A percentile compares a stretch with the other conserved stretches of the same genome.
phyloP scores from a whole-genome alignment of 1,140 invertebrate species.

The Nomia melanderi region DNA sequence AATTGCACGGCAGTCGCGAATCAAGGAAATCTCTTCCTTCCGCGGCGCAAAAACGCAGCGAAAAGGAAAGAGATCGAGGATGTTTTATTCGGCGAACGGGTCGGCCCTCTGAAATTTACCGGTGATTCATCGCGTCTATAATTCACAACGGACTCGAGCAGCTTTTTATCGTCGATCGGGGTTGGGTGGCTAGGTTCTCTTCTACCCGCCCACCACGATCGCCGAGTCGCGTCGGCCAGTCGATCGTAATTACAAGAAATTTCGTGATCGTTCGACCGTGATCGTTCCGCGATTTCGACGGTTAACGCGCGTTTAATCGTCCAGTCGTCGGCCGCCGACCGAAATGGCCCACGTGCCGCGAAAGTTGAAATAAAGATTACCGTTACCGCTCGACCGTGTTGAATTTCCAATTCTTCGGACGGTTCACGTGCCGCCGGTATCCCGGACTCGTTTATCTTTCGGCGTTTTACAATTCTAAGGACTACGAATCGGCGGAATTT shows the following conservation, averaged over 20 bases:
- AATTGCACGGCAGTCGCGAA: conserved; percentile 6
- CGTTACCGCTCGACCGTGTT: background rate
- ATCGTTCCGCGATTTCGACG: conserved; percentile 1
- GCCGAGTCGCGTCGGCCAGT: background rate
- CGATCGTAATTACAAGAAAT: background rate
- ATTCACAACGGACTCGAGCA: conserved; percentile 9
- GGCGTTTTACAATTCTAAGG: too few relatives aligned
- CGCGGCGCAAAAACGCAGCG: background rate
- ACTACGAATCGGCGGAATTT: too few relatives aligned
- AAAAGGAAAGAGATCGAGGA: conserved; percentile 3
- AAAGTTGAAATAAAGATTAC: conserved; percentile 6
- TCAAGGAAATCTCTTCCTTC: conserved; percentile 19
- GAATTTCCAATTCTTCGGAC: background rate
- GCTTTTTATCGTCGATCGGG: conserved; percentile 21
- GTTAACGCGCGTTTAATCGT: background rate
- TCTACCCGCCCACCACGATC: background rate
- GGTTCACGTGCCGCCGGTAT: background rate
- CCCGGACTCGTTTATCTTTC: too few relatives aligned
- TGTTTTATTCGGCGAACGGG: conserved; percentile 9
- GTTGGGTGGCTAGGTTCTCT: background rate
- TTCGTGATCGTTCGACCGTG: background rate
- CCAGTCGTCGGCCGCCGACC: background rate
- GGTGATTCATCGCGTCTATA: conserved; percentile 18
- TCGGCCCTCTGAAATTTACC: background rate
- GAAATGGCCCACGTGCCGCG: background rate